Conservation (phyloP, 1,140 invertebrate species). For the Diuraphis noxia region DNA sequence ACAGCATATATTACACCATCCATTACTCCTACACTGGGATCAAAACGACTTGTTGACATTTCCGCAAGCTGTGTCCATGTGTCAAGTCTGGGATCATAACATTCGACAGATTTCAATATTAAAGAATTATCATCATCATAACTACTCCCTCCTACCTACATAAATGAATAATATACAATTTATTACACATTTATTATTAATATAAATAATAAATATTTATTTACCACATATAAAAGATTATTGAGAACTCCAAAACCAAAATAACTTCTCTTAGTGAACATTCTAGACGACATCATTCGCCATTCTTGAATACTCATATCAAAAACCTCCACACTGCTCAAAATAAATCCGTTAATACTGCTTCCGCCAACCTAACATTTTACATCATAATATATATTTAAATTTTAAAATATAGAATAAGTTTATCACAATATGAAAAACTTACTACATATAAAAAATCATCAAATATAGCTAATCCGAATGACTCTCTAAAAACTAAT, state of each 20-base stretch:
- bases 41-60: too few species aligned
- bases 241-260: slow-evolving; percentile 86
- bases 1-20: too few species aligned
- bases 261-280: slow-evolving; percentile 88
- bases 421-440: slow-evolving; percentile 39
- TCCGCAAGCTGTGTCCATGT: too few species aligned
- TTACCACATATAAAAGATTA: slow-evolving; percentile 74
- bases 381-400: neutral
- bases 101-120: slow-evolving; percentile 77
- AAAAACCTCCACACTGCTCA: slow-evolving; percentile 89
- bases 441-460: slow-evolving; percentile 84
- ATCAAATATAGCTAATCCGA: slow-evolving; percentile 89
- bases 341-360: slow-evolving; percentile 84
- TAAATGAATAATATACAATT: slow-evolving; percentile 58
- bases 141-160: too few species aligned
- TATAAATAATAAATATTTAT: slow-evolving; percentile 55
- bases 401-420: neutral
- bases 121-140: too few species aligned
- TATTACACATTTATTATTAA: slow-evolving; percentile 23
- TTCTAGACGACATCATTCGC: slow-evolving; percentile 78
- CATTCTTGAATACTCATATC: slow-evolving; percentile 79
- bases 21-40: too few species aligned
- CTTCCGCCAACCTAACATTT: slow-evolving; percentile 70
- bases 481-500: slow-evolving; percentile 86
- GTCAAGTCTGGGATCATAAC: too few species aligned